phyloP scores from a whole-genome alignment of 30 jellyfish, hydroid and myxozoan genomes.

The Hydractinia symbiolongicarpus region DNA sequence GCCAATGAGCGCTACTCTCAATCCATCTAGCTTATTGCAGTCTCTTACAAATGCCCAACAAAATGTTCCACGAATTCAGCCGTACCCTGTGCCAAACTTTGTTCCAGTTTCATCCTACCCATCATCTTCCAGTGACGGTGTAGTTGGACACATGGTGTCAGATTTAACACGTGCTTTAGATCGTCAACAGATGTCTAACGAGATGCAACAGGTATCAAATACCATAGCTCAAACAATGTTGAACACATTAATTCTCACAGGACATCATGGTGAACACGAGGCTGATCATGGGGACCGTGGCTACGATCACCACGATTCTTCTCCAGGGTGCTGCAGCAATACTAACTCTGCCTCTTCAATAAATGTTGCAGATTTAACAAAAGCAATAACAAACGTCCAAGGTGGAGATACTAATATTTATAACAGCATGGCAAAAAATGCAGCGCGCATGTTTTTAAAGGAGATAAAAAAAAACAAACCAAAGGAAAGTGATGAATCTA shows the following conservation, averaged over 20 bases:
- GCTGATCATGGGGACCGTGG: not conserved
- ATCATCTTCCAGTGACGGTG: slow-evolving; percentile 5
- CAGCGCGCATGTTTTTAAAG: not conserved
- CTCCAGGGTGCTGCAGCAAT: not conserved
- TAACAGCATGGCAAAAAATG: not conserved
- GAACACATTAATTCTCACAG: slow-evolving; percentile 58
- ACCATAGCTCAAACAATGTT: slow-evolving; percentile 84
- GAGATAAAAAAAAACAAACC: not conserved
- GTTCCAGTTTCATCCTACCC: no score
- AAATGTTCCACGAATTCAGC: not conserved
- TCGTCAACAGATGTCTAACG: slow-evolving; percentile 82
- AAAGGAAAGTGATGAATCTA: not conserved
- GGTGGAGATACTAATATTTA: not conserved
- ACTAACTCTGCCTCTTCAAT: not conserved
- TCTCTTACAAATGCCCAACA: not conserved
- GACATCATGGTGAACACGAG: slow-evolving; percentile 12
- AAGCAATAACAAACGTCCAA: not conserved
- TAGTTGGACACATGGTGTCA: slow-evolving; percentile 63
- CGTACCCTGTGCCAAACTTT: not conserved
- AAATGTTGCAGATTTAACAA: not conserved
- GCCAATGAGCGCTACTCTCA: not conserved
- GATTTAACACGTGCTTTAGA: slow-evolving; percentile 85
- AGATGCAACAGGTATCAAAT: slow-evolving; percentile 62
- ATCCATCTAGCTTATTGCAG: not conserved
- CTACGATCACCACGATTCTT: not conserved